Conservation (phyloP, 2,113 vertebrate species). For the Rhinogobius similis region DNA sequence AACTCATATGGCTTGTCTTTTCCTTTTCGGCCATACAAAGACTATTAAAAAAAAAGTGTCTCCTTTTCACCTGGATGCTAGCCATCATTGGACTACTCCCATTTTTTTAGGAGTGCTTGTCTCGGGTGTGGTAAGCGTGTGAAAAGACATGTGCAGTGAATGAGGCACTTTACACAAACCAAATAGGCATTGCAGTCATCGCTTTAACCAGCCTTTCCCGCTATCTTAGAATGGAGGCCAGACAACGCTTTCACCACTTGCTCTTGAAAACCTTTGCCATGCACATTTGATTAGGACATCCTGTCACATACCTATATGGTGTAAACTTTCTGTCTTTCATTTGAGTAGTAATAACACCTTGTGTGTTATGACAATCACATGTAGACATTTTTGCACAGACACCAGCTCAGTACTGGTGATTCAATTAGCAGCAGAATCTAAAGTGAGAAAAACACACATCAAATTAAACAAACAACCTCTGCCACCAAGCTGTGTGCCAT, state of each 20-base stretch:
- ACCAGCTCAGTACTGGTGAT: not conserved
- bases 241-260: not conserved
- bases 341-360: not conserved
- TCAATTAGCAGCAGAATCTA: not conserved
- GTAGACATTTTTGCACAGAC: not conserved
- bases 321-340: not conserved
- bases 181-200: not conserved
- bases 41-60: not conserved
- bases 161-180: not conserved
- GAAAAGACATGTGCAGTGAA: constrained; percentile 19
- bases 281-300: not conserved
- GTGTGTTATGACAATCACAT: not conserved
- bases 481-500: not conserved
- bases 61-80: not conserved
- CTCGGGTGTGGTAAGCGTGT: constrained; percentile 5
- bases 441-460: not conserved
- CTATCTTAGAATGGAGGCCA: no score
- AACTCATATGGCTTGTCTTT: no score
- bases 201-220: no score
- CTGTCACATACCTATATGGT: not conserved
- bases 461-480: not conserved
- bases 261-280: no score
- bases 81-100: constrained; percentile 25
- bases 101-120: constrained; percentile 29
- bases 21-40: no score